Conservation (phyloP, 2,113 vertebrate genomes). For the Solea senegalensis region DNA sequence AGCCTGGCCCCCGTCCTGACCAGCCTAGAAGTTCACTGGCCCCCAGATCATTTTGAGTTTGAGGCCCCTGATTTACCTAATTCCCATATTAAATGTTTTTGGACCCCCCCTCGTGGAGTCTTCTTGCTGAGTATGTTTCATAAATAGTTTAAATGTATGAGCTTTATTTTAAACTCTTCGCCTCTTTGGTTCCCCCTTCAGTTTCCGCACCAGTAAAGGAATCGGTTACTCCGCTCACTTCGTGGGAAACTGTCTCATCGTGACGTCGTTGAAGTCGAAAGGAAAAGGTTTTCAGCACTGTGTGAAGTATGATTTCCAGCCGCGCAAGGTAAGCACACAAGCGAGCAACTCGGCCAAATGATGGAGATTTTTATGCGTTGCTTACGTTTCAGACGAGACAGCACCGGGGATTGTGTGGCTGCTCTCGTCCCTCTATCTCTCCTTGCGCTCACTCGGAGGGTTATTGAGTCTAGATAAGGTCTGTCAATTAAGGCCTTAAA, state of each 20-base stretch:
- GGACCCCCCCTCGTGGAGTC: no score
- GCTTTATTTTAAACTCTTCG: not conserved
- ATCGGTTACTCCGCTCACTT: conserved; percentile 99
- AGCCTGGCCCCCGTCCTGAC: no score
- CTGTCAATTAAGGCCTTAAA: conserved; percentile 67
- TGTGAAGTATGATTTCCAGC: conserved; percentile 99
- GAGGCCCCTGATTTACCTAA: no score
- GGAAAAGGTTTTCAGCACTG: conserved; percentile 99
- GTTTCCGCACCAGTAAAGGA: conserved; percentile 99
- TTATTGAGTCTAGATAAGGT: conserved; percentile 68
- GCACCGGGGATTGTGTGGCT: conserved; percentile 7
- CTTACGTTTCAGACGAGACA: conserved; percentile 40
- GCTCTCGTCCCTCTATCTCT: conserved; percentile 19
- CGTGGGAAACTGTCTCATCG: conserved; percentile 98
- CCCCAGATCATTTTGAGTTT: no score
- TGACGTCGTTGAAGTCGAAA: conserved; percentile 98
- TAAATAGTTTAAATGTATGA: no score
- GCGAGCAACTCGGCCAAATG: not conserved
- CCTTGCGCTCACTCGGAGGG: conserved; percentile 36
- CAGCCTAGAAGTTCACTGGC: no score
- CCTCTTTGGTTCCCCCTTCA: conserved; percentile 62
- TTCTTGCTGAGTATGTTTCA: no score
- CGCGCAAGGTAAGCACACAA: conserved; percentile 89
- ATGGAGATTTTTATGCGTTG: not conserved
- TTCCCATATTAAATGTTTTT: no score